A percentile compares a stretch with the other conserved stretches of the same genome.
These are phyloP conservation scores for Megamerina dolium DNA, from an alignment of 2,888 invertebrate species.

Conservation along the genomic window DNA sequence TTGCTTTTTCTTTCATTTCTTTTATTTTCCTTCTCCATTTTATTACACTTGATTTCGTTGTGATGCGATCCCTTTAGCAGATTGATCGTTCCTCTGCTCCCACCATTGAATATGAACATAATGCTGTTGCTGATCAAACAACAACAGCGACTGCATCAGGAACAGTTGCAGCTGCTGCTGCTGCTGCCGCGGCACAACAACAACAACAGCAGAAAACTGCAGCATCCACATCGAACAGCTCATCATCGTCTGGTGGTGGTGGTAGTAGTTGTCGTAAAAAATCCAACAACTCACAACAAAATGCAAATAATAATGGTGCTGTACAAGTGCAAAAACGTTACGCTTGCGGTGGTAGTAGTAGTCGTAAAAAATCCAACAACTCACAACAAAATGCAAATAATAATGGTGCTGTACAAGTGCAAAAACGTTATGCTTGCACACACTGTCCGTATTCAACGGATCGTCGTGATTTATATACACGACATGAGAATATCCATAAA, in stretches of 20 bases:
- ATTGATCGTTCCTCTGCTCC: conserved; percentile 49
- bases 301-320: conserved; percentile 32
- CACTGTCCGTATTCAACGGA: conserved; percentile 90
- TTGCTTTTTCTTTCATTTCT: conserved; percentile 3
- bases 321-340: conserved; percentile 62
- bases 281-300: conserved; percentile 23
- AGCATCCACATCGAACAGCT: no score
- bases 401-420: no score
- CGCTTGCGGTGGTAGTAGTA: no score
- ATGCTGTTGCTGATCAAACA: conserved; percentile 26
- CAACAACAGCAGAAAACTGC: no score
- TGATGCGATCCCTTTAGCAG: conserved; percentile 27
- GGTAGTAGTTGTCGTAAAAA: conserved; percentile 31
- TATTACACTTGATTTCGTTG: conserved; percentile 8
- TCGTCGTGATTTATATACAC: conserved; percentile 80
- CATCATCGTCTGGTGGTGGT: conserved; percentile 26
- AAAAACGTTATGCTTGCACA: conserved; percentile 81
- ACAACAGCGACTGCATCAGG: no score
- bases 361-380: no score
- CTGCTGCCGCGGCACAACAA: conserved; percentile 23
- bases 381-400: no score
- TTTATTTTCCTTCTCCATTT: conserved; percentile 5
- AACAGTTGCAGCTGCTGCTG: conserved; percentile 27
- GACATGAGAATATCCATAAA: conserved; percentile 89
- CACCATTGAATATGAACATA: conserved; percentile 49